These are phyloP conservation scores for Rousettus madagascariensis DNA, from an alignment of 2,797 vertebrate genomes.

Conservation along the genomic window DNA sequence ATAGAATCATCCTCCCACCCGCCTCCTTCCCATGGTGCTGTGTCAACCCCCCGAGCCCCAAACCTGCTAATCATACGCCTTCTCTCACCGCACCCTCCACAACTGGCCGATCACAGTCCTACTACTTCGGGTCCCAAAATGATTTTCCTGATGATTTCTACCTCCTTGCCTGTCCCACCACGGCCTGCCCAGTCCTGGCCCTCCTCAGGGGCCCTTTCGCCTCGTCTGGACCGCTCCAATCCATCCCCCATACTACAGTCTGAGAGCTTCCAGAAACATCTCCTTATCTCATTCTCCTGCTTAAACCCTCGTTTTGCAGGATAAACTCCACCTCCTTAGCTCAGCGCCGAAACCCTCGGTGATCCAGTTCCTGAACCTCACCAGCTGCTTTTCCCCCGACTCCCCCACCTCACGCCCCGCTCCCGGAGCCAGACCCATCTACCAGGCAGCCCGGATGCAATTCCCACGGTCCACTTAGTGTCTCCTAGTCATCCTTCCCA, in stretches of 20 bases:
- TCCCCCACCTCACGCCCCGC: background rate
- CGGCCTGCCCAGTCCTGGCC: background rate
- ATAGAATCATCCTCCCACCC: background rate
- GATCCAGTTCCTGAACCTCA: background rate
- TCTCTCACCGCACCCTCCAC: background rate
- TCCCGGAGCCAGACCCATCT: rapidly evolving
- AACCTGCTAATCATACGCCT: background rate
- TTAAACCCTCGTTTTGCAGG: background rate
- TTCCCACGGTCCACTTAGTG: background rate
- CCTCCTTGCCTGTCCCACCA: background rate
- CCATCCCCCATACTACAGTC: background rate
- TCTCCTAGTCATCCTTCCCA: background rate
- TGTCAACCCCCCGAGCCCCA: background rate
- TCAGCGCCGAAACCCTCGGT: background rate
- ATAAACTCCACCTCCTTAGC: background rate
- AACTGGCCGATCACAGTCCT: background rate
- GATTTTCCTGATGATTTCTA: background rate
- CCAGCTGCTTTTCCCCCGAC: rapidly evolving
- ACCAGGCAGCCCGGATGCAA: too few relatives aligned
- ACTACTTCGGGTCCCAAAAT: background rate
- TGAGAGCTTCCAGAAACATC: background rate
- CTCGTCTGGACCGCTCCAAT: background rate
- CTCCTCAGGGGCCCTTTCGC: background rate
- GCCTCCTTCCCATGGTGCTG: background rate
- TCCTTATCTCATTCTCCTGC: background rate